Conservation (phyloP, 2,797 vertebrate genomes). For the Myotis myotis region DNA sequence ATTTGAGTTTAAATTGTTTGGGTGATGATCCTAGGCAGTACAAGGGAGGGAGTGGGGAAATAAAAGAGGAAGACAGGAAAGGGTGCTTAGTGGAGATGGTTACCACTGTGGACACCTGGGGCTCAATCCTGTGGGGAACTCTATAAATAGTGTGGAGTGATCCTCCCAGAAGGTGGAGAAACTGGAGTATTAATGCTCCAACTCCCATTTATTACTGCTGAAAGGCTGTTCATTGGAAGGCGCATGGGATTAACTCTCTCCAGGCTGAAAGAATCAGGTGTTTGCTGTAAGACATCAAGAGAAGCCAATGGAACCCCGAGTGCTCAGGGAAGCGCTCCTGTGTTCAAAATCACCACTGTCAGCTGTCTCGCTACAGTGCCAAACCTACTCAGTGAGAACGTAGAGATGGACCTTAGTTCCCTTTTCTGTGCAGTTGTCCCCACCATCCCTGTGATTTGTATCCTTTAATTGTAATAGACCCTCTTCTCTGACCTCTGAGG, state of each 20-base stretch:
- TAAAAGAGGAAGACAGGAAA: not conserved
- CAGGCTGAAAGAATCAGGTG: not conserved
- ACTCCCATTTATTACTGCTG: not conserved
- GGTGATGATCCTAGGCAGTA: not conserved
- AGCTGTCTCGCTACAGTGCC: not conserved
- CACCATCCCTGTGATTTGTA: not conserved
- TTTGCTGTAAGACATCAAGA: not conserved
- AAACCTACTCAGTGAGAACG: not conserved
- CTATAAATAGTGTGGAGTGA: not conserved
- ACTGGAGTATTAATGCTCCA: not conserved
- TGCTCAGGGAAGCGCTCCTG: no score
- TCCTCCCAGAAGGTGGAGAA: not conserved
- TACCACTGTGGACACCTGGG: accelerated
- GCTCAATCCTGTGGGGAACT: not conserved
- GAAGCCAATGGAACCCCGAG: not conserved
- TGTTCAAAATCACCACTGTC: not conserved
- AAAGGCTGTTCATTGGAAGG: not conserved
- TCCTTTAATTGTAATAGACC: not conserved
- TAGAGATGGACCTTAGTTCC: not conserved
- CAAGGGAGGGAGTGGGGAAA: not conserved
- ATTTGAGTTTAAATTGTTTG: not conserved
- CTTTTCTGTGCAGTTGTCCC: not conserved
- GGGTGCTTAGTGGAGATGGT: not conserved
- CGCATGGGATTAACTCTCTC: not conserved
- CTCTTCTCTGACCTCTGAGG: not conserved